These are phyloP conservation scores for Linurgus olivaceus DNA, from an alignment of 2,797 vertebrate genomes.

Conservation along the genomic window DNA sequence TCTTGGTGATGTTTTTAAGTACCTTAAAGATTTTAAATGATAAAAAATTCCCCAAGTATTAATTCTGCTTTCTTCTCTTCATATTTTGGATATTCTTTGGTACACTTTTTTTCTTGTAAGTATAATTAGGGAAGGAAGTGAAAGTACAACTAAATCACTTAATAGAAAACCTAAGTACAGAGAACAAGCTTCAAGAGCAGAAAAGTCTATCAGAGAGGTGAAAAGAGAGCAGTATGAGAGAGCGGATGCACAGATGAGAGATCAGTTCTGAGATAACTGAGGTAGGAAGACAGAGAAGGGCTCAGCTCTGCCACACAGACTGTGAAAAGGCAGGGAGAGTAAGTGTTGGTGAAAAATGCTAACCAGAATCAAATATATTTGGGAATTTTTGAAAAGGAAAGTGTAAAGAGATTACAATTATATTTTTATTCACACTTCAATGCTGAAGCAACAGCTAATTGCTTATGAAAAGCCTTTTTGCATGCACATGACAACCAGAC, in stretches of 20 bases:
- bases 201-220: not conserved
- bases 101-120: not conserved
- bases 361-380: not conserved
- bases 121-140: not conserved
- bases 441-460: not conserved
- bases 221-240: not conserved
- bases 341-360: not conserved
- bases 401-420: accelerated
- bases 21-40: not conserved
- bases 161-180: not conserved
- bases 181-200: not conserved
- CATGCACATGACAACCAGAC: not conserved
- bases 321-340: not conserved
- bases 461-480: not conserved
- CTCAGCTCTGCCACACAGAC: not conserved
- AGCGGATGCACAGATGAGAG: not conserved
- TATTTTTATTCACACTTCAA: not conserved
- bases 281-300: not conserved
- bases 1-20: not conserved
- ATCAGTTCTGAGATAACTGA: not conserved
- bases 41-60: not conserved
- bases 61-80: not conserved
- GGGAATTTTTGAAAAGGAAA: not conserved
- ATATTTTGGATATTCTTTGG: not conserved
- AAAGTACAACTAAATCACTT: not conserved